These are phyloP conservation scores for Anastrepha ludens DNA, from an alignment of 1,140 invertebrate genomes.

Conservation along the genomic window DNA sequence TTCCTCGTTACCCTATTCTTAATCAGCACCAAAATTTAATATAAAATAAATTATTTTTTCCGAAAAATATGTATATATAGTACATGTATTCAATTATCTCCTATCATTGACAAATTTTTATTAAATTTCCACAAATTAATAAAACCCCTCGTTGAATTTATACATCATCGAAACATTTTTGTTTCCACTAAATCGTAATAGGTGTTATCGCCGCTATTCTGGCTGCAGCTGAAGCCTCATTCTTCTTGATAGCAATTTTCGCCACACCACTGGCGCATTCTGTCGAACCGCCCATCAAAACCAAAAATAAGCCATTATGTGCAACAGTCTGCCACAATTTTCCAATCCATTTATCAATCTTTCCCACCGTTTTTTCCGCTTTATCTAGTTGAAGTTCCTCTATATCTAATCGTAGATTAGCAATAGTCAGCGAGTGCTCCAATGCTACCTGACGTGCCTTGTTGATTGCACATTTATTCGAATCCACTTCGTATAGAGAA, in stretches of 20 bases:
- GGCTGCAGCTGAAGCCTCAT: conserved; percentile 46
- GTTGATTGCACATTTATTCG: conserved; percentile 76
- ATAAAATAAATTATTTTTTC: too few species aligned
- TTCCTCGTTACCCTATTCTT: too few species aligned
- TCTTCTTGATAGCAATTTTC: conserved; percentile 70
- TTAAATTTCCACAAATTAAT: conserved; percentile 21
- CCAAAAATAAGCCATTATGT: conserved; percentile 76
- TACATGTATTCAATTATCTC: background rate
- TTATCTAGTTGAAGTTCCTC: conserved; percentile 73
- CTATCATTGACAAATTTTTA: conserved; percentile 16
- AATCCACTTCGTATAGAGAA: conserved; percentile 66
- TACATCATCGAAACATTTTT: conserved; percentile 24
- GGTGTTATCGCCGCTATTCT: conserved; percentile 2
- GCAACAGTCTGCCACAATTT: conserved; percentile 78
- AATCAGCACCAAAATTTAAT: too few species aligned
- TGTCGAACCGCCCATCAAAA: conserved; percentile 77
- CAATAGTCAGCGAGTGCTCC: conserved; percentile 78
- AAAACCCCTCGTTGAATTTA: background rate
- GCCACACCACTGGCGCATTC: conserved; percentile 70
- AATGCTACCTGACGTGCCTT: conserved; percentile 75
- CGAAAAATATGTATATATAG: background rate
- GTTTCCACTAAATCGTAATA: background rate
- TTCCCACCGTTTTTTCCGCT: conserved; percentile 74
- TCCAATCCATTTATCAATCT: conserved; percentile 79
- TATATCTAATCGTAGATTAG: conserved; percentile 76